Evolutionary conservation across 2,113 vertebrate species (phyloP), one percentile per base, ranked within the genome.

Genomic region (Axis porcinus): DNA sequence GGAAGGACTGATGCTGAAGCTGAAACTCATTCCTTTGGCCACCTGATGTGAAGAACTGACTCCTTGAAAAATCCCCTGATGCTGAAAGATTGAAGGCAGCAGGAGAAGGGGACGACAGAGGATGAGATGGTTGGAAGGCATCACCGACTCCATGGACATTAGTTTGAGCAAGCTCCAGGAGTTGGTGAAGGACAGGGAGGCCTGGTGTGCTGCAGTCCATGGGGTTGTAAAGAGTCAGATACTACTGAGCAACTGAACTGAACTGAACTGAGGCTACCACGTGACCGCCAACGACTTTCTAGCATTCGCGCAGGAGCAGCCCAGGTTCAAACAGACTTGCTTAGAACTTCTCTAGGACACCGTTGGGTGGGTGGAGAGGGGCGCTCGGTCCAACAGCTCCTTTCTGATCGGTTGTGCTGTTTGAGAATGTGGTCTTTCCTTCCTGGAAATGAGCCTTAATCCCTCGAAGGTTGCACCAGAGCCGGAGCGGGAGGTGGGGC

Each of bases 291-390:
- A 15, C 0, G 12, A 23, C 8, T 50, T 58, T 25, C 50, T 58
- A 0, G 82, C 67, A 1, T 30, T 7, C 0, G 0, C 2, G 47
- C 45, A 33, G 0, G 30, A 52, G 79, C 47, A n/a, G n/a, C 33
- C 5, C 0, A 36, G 36, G 36, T 21, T 28, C 27, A 12, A 43
- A 91, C 52, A 23, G 90, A n/a, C 14, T 21, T 1, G 8, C 33
- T 14, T 5, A 1, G 78, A 43, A 64, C 13, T 43, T 52, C 55
- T 79, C 55, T 47, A 28, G 23, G 64, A 83, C 84, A 57, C 50
- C 21, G 10, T n/a, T 5, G 2, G 67, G 6, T n/a, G 47, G 13
- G 16, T 4, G 57, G 40, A 14, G 30, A 30, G 8, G 50, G 5
- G 57, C 15, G n/a, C 58, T 19, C 2, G 0, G 11, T 14, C 36